A percentile compares a stretch with the other conserved stretches of the same genome.
These are phyloP conservation scores for Brachypterus glaber DNA, from an alignment of 2,888 invertebrate species.

Conservation along the genomic window DNA sequence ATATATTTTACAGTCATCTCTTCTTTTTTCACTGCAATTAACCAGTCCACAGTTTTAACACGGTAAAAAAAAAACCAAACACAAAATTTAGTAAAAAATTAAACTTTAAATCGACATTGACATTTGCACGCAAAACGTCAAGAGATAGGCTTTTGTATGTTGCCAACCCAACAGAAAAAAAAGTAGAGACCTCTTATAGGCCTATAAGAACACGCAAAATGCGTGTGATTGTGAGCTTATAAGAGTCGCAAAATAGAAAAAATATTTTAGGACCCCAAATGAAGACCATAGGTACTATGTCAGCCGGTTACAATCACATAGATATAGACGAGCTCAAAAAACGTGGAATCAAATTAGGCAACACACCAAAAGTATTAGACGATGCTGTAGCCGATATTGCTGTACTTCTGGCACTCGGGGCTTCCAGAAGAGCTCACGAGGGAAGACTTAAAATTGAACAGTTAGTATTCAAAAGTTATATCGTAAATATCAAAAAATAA, in stretches of 20 bases:
- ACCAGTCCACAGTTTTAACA: too few relatives aligned
- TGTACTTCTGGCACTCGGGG: conserved; percentile 64
- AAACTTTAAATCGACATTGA: too few relatives aligned
- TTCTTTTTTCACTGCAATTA: too few relatives aligned
- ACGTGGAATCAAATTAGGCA: conserved; percentile 66
- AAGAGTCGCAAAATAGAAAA: too few relatives aligned
- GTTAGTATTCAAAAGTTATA: conserved; percentile 36
- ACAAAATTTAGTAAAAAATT: too few relatives aligned
- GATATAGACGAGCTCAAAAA: conserved; percentile 61
- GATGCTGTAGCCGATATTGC: conserved; percentile 76
- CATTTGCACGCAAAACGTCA: too few relatives aligned
- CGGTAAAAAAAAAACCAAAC: too few relatives aligned
- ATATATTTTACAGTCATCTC: too few relatives aligned
- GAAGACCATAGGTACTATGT: conserved; percentile 71
- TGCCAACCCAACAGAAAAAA: too few relatives aligned
- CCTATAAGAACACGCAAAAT: too few relatives aligned
- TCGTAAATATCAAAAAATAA: neutral
- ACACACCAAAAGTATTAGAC: conserved; percentile 67
- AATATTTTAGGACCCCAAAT: conserved; percentile 51
- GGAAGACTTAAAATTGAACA: conserved; percentile 55
- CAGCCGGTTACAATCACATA: conserved; percentile 79
- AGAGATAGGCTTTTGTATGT: too few relatives aligned
- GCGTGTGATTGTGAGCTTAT: too few relatives aligned
- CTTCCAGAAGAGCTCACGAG: conserved; percentile 68
- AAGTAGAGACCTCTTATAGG: neutral